Conservation (phyloP, 2,888 invertebrate species). For the Drosophila villosipedis region DNA sequence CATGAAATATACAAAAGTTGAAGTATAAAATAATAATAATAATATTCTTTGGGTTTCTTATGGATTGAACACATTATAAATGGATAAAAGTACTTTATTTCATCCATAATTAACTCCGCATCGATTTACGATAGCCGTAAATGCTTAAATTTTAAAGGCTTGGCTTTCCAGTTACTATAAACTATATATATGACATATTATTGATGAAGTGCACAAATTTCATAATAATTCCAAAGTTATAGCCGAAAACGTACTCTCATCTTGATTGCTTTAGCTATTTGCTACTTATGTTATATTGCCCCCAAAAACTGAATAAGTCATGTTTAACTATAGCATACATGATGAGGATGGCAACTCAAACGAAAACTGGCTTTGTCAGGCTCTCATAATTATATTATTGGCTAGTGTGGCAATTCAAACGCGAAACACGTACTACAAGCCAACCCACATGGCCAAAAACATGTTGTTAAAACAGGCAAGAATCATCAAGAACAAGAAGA, state of each 20-base stretch:
- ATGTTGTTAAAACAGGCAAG: constrained; percentile 52
- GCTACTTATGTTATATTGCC: not conserved
- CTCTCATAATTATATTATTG: constrained; percentile 42
- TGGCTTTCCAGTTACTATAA: too few species aligned
- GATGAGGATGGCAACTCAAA: not conserved
- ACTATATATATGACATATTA: not conserved
- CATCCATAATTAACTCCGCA: not conserved
- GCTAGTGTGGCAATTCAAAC: constrained; percentile 59
- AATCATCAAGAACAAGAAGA: constrained; percentile 11
- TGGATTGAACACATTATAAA: too few species aligned
- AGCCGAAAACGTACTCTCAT: not conserved
- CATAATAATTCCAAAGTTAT: not conserved
- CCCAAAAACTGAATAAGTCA: not conserved
- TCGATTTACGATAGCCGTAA: not conserved
- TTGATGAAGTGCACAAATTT: not conserved
- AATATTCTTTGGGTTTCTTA: not conserved
- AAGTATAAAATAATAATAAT: not conserved
- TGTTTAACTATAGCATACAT: not conserved
- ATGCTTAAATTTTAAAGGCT: not conserved
- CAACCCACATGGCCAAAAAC: constrained; percentile 19
- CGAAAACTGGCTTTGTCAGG: constrained; percentile 17
- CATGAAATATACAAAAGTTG: not conserved
- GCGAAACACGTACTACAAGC: constrained; percentile 62
- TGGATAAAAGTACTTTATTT: not conserved
- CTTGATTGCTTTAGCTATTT: not conserved